Evolutionary conservation across 2,888 invertebrate genomes (phyloP).

Genomic region (Seladonia tumulorum): DNA sequence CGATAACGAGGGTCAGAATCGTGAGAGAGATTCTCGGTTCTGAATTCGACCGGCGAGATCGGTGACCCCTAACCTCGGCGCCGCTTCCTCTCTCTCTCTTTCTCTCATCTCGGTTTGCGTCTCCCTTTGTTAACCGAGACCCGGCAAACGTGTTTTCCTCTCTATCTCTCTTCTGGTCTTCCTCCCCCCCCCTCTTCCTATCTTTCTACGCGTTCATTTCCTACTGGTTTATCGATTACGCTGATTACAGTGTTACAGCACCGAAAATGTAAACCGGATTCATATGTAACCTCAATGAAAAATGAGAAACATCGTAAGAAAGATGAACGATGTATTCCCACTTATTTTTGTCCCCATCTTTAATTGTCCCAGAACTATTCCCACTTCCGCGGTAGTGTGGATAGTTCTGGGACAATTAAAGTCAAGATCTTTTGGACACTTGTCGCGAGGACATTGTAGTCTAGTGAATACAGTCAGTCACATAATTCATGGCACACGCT

Average conservation of each 20-base stretch:
- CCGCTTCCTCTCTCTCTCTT: not conserved
- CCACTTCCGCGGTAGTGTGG: too few species aligned
- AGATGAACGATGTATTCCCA: too few species aligned
- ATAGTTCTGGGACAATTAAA: too few species aligned
- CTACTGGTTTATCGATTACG: not conserved
- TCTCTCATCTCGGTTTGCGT: not conserved
- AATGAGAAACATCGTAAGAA: too few species aligned
- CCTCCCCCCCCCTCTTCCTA: not conserved
- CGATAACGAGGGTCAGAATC: slow-evolving; percentile 64
- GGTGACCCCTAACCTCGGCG: slow-evolving; percentile 1
- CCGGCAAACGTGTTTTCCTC: not conserved
- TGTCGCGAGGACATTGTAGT: too few species aligned
- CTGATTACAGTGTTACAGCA: not conserved
- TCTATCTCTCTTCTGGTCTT: not conserved
- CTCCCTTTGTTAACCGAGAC: not conserved
- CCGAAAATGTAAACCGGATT: too few species aligned
- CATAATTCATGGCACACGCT: too few species aligned
- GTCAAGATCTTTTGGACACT: too few species aligned
- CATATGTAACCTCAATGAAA: too few species aligned
- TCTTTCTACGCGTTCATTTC: not conserved
- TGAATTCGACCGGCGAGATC: slow-evolving; percentile 42
- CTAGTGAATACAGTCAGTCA: too few species aligned
- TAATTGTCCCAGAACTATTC: too few species aligned
- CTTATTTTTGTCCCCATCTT: too few species aligned
- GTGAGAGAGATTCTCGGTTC: slow-evolving; percentile 49